Base-by-base conservation (phyloP, 2,113 vertebrate species). In the Atrichornis clamosus region DNA sequence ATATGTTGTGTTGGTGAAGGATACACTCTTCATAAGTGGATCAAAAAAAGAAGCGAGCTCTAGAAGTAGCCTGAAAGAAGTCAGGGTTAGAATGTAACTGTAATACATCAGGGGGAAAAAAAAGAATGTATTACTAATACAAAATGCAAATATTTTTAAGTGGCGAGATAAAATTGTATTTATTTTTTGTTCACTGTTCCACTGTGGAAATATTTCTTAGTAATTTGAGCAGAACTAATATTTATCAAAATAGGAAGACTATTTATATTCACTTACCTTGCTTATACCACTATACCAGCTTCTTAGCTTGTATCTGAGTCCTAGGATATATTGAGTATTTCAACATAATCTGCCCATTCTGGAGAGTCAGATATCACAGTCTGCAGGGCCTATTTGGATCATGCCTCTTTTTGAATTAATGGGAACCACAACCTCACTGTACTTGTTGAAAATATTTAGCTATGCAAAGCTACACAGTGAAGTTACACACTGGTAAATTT, bases 161-260 rank as follows among this genome's bases (percentile, higher is more conserved):
- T n/a, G 9, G 6, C 10, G 11, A 93, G 32, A 74, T 74, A 47
- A 63, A 72, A 46, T 60, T 52, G 9, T 63, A 55, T 53, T 63
- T 52, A 33, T 68, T 86, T 83, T 73, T 42, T 58, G 53, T 53
- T 63, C 17, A 22, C 7, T 72, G 26, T 75, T 95, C 32, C 7
- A 62, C 6, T 70, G 35, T 47, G 15, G 42, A 77, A 92, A 63
- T 6, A 70, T 49, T 84, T 88, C 42, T n/a, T 83, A 76, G 50
- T 88, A 74, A 55, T 64, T 88, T 83, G 17, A 63, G 21, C 9
- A 33, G 21, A 91, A 62, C 11, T 46, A 85, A 39, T 41, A 73
- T 68, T 80, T 91, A 39, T 76, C 82, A 89, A 93, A 70, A 53
- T 53, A 19, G 32, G 20, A 82, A 87, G 21, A n/a, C 35, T 86